Evolutionary conservation across 2,113 vertebrate genomes (phyloP).

Genomic region (Haemorhous mexicanus): DNA sequence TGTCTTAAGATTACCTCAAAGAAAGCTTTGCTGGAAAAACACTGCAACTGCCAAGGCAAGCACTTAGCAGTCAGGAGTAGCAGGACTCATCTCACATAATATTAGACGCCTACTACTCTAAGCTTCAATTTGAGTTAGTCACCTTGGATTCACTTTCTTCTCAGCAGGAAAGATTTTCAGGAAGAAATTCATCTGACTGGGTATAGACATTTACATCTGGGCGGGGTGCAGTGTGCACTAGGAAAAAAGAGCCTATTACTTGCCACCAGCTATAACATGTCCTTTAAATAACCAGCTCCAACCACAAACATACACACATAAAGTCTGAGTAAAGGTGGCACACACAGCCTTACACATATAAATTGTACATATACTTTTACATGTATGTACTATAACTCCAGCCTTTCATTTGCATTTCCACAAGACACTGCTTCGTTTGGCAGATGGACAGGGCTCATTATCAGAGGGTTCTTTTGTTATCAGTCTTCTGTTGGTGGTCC

Average conservation of each 20-base stretch:
- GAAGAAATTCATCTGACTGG: slow-evolving; percentile 42
- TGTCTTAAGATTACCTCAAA: slow-evolving; percentile 42
- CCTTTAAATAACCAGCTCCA: not conserved
- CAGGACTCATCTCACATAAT: slow-evolving; percentile 22
- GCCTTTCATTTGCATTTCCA: not conserved
- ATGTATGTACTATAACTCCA: not conserved
- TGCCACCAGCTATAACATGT: not conserved
- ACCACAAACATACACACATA: not conserved
- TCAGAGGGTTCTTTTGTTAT: slow-evolving; percentile 5
- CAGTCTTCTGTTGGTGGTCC: slow-evolving; percentile 3
- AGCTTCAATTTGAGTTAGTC: slow-evolving; percentile 34
- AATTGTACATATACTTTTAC: not conserved
- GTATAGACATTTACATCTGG: not conserved
- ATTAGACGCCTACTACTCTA: slow-evolving; percentile 20
- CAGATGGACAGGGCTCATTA: not conserved
- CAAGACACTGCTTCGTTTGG: not conserved
- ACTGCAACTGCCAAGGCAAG: slow-evolving; percentile 44
- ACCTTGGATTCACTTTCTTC: slow-evolving; percentile 30
- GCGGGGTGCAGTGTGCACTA: not conserved
- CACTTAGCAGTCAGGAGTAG: slow-evolving; percentile 20
- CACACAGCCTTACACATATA: not conserved
- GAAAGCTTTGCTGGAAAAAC: slow-evolving; percentile 49
- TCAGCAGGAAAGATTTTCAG: slow-evolving; percentile 29
- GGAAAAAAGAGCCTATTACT: not conserved
- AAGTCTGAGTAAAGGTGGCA: not conserved